Evolutionary conservation across 2,113 vertebrate genomes (phyloP).

Genomic region (Brachyhypopomus occidentalis): DNA sequence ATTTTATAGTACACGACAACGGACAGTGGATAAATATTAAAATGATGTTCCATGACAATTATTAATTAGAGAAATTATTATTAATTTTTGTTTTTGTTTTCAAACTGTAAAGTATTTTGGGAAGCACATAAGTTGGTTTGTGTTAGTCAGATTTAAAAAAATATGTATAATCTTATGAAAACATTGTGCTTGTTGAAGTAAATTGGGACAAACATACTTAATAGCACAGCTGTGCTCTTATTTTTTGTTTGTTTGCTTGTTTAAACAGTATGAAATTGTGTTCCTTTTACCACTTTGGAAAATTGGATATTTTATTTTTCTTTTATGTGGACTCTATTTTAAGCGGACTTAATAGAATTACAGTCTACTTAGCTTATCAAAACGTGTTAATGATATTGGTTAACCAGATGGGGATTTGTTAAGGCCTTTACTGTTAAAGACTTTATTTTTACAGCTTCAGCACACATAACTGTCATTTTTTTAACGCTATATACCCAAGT

Average conservation of each 20-base stretch:
- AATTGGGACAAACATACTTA: constrained; percentile 2
- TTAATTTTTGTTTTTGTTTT: constrained; percentile 48
- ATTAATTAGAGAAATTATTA: constrained; percentile 59
- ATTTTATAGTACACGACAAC: constrained; percentile 63
- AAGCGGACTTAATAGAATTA: constrained; percentile 15
- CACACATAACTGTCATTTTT: constrained; percentile 34
- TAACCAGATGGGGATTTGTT: neutral
- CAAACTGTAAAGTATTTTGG: constrained; percentile 47
- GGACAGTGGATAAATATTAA: constrained; percentile 53
- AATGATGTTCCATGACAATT: constrained; percentile 54
- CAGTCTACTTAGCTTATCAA: constrained; percentile 22
- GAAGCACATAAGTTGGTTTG: constrained; percentile 48
- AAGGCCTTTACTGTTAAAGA: constrained; percentile 34
- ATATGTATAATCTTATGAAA: constrained; percentile 25
- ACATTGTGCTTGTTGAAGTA: constrained; percentile 1
- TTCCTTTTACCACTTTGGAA: neutral
- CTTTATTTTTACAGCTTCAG: constrained; percentile 1
- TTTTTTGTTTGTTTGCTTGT: neutral
- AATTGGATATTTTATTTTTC: constrained; percentile 24
- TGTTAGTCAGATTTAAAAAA: constrained; percentile 46
- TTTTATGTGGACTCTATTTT: constrained; percentile 25
- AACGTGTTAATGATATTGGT: constrained; percentile 1
- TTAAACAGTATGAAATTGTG: neutral
- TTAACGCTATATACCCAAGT: constrained; percentile 28
- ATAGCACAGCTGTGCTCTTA: constrained; percentile 1